Conservation (phyloP, 2,888 invertebrate genomes). For the Piscicola geometra region DNA sequence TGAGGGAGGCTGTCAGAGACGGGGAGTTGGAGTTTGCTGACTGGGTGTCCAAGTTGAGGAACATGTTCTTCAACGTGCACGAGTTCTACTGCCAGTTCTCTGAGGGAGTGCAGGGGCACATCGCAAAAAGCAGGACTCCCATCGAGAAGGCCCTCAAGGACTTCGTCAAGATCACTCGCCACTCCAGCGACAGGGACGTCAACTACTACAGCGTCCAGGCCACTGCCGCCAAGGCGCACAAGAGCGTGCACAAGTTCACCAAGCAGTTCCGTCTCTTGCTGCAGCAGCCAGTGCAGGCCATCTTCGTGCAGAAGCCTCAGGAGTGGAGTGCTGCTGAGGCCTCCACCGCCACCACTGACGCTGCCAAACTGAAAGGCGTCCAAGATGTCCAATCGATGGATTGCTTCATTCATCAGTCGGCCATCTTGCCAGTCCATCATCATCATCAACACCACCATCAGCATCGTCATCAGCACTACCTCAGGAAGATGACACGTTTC, state of each 20-base stretch:
- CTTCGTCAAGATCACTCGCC: constrained; percentile 80
- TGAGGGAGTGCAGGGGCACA: constrained; percentile 63
- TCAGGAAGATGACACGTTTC: constrained; percentile 26
- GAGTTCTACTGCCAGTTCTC: constrained; percentile 78
- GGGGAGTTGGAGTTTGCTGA: not conserved
- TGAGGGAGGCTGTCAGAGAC: not conserved
- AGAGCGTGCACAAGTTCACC: constrained; percentile 77
- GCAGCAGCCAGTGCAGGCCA: constrained; percentile 34
- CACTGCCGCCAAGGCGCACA: constrained; percentile 80
- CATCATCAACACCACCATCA: too few relatives aligned
- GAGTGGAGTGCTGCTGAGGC: not conserved
- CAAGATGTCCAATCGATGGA: not conserved
- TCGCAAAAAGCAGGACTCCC: constrained; percentile 69
- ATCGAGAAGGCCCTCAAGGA: constrained; percentile 87
- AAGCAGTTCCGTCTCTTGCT: constrained; percentile 65
- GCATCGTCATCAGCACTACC: constrained; percentile 7
- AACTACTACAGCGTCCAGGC: constrained; percentile 89
- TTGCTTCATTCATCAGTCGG: not conserved
- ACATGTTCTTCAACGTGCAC: constrained; percentile 60
- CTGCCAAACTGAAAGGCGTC: not conserved
- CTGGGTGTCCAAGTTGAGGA: constrained; percentile 10
- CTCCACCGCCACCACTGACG: not conserved
- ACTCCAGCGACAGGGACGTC: constrained; percentile 76
- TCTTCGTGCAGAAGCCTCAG: constrained; percentile 33
- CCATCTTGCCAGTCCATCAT: not conserved